Percentiles rank a stretch among this genome's conserved stretches.
These are phyloP conservation scores for Heliconius ismenius DNA, from an alignment of 2,888 invertebrate species.

Conservation along the genomic window DNA sequence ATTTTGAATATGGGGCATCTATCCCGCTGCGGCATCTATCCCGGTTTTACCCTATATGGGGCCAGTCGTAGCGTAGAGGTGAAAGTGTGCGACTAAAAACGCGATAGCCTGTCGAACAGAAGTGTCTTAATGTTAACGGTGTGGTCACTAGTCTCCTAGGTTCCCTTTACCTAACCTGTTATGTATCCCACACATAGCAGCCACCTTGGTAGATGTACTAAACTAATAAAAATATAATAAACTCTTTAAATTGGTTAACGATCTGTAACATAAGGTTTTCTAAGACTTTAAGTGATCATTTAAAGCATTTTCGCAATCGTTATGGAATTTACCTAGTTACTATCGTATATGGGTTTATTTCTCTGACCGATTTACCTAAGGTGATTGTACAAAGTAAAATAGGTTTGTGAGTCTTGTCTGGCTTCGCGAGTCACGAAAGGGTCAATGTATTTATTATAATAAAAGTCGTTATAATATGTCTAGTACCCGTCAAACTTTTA, in stretches of 20 bases:
- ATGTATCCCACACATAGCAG: no score
- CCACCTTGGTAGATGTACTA: no score
- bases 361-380: background rate
- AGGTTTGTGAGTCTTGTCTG: slow-evolving; percentile 50
- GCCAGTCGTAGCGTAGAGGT: no score
- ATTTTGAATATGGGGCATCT: no score
- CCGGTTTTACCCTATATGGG: no score
- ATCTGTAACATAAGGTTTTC: background rate
- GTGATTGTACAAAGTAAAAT: slow-evolving; percentile 46
- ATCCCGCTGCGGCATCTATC: no score
- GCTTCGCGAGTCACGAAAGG: slow-evolving; percentile 28
- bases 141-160: background rate
- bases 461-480: background rate
- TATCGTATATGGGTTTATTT: background rate
- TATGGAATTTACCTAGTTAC: background rate
- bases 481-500: background rate
- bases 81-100: no score
- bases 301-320: background rate
- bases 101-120: background rate
- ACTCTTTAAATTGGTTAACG: background rate
- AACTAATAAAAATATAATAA: no score
- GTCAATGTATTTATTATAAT: slow-evolving; percentile 4
- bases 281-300: background rate
- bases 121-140: background rate
- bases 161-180: no score